Evolutionary conservation across 35 echinoderm and acorn worm species (phyloP).

Genomic region (Holothuria glaberrima): DNA sequence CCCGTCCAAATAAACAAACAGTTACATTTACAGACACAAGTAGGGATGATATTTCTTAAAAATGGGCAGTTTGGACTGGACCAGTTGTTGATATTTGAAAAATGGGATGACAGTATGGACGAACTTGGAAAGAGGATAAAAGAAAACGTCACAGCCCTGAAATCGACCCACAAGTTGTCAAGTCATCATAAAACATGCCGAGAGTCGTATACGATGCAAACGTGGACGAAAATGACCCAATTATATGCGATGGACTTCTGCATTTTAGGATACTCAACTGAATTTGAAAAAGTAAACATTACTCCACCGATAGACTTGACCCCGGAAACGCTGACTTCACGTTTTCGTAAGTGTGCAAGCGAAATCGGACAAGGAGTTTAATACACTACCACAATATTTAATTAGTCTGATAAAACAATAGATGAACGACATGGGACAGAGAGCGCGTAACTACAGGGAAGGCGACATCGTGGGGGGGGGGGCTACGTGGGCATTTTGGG

Average conservation of each 20-base stretch:
- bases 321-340: neutral
- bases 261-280: neutral
- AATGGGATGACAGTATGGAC: slow-evolving; percentile 36
- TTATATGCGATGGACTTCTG: slow-evolving; percentile 21
- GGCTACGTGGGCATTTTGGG: too few relatives aligned
- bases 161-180: neutral
- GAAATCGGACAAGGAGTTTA: too few relatives aligned
- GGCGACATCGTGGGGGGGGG: too few relatives aligned
- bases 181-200: slow-evolving; percentile 20
- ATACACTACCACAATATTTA: too few relatives aligned
- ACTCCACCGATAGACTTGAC: slow-evolving; percentile 11
- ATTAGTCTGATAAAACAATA: too few relatives aligned
- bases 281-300: neutral
- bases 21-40: slow-evolving; percentile 13
- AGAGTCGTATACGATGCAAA: neutral
- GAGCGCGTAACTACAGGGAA: too few relatives aligned
- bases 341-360: neutral
- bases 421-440: too few relatives aligned
- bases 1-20: neutral
- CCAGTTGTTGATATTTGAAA: slow-evolving; percentile 6
- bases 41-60: neutral
- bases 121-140: neutral
- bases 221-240: slow-evolving; percentile 21
- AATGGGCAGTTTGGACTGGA: neutral
- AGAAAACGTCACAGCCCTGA: neutral